Evolutionary conservation across 2,888 invertebrate species (phyloP).

Genomic region (Eristalis tenax): DNA sequence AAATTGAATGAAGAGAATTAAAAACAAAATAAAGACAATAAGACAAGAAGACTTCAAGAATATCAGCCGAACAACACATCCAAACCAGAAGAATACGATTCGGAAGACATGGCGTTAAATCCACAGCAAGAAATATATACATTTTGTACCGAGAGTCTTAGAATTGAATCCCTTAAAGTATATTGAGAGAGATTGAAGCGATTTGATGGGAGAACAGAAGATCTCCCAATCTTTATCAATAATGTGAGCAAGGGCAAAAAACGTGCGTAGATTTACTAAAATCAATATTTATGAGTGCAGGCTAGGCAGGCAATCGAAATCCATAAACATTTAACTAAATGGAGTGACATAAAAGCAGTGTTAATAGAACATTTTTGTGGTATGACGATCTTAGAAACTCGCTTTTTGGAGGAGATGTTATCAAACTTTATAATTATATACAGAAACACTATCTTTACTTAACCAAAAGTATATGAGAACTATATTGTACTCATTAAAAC

Average conservation of each 20-base stretch:
- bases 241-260: no score
- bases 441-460: constrained; percentile 6
- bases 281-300: background rate
- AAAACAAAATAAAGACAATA: background rate
- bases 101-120: background rate
- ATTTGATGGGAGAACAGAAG: no score
- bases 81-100: background rate
- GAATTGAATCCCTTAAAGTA: background rate
- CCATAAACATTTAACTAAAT: constrained; percentile 13
- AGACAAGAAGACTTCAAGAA: background rate
- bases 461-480: constrained; percentile 37
- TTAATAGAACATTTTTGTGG: constrained; percentile 27
- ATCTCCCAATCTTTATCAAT: no score
- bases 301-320: constrained; percentile 16
- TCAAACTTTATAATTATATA: constrained; percentile 2
- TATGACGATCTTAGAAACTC: background rate
- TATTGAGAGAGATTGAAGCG: no score
- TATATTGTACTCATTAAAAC: constrained; percentile 16
- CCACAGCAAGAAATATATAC: background rate
- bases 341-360: constrained; percentile 25
- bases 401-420: background rate
- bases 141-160: background rate
- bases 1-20: background rate
- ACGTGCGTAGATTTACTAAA: no score
- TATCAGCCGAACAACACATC: background rate